phyloP scores from a whole-genome alignment of 2,888 invertebrate species.

The Sarcophaga carnaria region DNA sequence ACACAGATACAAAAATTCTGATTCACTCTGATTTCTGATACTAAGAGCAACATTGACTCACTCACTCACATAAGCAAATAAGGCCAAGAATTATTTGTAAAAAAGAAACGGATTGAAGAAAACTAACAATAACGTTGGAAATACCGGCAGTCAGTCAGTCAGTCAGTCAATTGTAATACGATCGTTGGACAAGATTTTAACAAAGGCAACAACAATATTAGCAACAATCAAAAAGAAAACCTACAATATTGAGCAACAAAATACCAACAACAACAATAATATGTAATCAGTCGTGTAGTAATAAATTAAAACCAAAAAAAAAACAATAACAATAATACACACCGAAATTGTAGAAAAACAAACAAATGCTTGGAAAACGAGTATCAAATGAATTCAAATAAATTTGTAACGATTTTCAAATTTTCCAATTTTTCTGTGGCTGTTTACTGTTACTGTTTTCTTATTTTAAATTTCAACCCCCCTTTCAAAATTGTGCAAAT shows the following conservation, averaged over 20 bases:
- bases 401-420: constrained; percentile 80
- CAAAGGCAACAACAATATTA: constrained; percentile 51
- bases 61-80: constrained; percentile 55
- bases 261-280: neutral
- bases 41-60: constrained; percentile 39
- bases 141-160: neutral
- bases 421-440: constrained; percentile 66
- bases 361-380: constrained; percentile 65
- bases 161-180: constrained; percentile 55
- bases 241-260: neutral
- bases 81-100: constrained; percentile 10
- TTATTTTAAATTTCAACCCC: constrained; percentile 50
- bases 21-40: too few species aligned
- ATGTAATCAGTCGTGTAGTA: constrained; percentile 13
- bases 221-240: constrained; percentile 48
- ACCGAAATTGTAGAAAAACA: constrained; percentile 60
- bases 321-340: constrained; percentile 57
- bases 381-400: constrained; percentile 70
- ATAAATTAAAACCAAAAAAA: constrained; percentile 44
- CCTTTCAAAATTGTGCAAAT: constrained; percentile 29
- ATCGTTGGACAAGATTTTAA: constrained; percentile 51
- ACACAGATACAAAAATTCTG: too few species aligned
- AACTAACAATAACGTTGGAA: neutral
- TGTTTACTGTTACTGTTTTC: neutral
- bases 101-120: constrained; percentile 14